Percentiles rank a stretch among this genome's conserved stretches.
Conservation (phyloP, 2,888 invertebrate species). For the Deroplatys truncata region DNA sequence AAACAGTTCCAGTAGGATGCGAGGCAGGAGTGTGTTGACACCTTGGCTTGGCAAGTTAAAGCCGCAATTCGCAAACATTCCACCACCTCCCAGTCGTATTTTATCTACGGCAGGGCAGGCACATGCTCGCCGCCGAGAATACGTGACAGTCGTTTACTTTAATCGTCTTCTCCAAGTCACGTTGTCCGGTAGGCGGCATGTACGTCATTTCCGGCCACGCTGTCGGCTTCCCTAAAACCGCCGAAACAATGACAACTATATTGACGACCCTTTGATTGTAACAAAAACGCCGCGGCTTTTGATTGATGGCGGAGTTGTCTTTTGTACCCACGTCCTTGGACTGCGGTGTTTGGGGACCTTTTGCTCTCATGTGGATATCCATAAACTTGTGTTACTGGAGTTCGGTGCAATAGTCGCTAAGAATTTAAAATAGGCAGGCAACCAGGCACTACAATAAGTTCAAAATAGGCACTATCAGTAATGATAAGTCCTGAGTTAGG, state of each 20-base stretch:
- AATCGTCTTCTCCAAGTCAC: not conserved
- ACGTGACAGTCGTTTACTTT: not conserved
- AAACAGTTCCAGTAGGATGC: too few relatives aligned
- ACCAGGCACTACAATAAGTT: too few relatives aligned
- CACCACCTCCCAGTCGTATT: not conserved
- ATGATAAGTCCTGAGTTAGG: too few relatives aligned
- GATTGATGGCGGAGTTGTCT: not conserved
- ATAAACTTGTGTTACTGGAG: too few relatives aligned
- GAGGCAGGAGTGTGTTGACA: not conserved
- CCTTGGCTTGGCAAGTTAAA: not conserved
- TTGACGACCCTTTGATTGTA: not conserved
- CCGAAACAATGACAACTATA: not conserved
- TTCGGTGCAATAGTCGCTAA: too few relatives aligned
- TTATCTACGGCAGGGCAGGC: not conserved
- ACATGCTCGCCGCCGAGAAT: not conserved
- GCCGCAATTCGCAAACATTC: not conserved
- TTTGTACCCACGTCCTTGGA: too few relatives aligned
- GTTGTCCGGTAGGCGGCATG: not conserved
- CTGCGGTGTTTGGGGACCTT: too few relatives aligned
- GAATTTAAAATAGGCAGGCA: too few relatives aligned
- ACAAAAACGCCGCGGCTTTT: not conserved
- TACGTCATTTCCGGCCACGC: not conserved
- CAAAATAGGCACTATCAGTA: too few relatives aligned
- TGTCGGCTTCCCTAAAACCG: not conserved
- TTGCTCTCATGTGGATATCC: too few relatives aligned